These are phyloP conservation scores for Acanthochromis polyacanthus DNA, from an alignment of 2,113 vertebrate genomes.

Conservation along the genomic window DNA sequence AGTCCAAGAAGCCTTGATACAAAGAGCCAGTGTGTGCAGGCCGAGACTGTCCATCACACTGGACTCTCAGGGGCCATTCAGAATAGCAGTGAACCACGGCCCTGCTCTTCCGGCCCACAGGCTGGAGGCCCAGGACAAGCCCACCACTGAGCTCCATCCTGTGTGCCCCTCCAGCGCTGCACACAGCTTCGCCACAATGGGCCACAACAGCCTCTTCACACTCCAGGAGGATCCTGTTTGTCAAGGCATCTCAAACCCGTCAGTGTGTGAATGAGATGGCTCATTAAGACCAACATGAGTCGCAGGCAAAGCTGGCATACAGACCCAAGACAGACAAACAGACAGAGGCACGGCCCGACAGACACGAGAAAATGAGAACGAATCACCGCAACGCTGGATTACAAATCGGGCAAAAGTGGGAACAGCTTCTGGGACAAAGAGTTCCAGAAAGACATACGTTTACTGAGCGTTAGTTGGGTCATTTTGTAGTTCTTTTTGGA, in stretches of 20 bases:
- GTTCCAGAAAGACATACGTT: background rate
- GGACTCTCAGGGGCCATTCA: conserved; percentile 75
- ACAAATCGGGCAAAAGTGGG: background rate
- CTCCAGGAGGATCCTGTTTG: conserved; percentile 67
- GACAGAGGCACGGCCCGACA: background rate
- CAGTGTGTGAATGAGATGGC: conserved; percentile 40
- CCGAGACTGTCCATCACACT: conserved; percentile 72
- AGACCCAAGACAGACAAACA: background rate
- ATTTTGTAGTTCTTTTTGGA: background rate
- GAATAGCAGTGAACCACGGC: conserved; percentile 63
- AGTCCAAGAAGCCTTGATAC: conserved; percentile 68
- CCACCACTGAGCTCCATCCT: conserved; percentile 72
- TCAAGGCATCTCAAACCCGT: conserved; percentile 42
- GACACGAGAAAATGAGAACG: background rate
- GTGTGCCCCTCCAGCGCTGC: conserved; percentile 56
- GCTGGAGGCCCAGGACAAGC: conserved; percentile 65
- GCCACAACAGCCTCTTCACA: conserved; percentile 39
- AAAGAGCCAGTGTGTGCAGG: conserved; percentile 80
- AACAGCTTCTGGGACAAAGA: background rate
- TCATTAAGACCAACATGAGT: conserved; percentile 13
- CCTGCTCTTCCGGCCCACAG: conserved; percentile 71
- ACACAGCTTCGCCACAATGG: conserved; percentile 47
- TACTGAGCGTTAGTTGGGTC: background rate
- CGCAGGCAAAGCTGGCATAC: conserved; percentile 3
- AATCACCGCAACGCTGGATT: background rate